Conservation (phyloP, 2,113 vertebrate genomes). For the Prunella fulvescens region DNA sequence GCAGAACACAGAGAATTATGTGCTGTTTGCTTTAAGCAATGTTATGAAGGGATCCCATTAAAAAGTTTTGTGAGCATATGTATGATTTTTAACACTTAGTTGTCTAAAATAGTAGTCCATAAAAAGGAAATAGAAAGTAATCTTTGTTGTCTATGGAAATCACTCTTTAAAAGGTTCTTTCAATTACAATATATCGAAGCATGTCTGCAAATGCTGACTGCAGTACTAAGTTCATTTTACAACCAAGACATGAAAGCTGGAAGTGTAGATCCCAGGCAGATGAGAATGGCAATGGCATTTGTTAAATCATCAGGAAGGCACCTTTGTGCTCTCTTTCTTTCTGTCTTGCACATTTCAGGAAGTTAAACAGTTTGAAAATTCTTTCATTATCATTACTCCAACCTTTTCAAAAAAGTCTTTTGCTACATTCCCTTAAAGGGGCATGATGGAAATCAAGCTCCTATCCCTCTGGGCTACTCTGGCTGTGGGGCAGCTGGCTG, state of each 20-base stretch:
- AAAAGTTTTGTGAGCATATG: not conserved
- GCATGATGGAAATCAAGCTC: not conserved
- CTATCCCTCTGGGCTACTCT: accelerated
- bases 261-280: not conserved
- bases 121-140: not conserved
- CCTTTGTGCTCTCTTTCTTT: not conserved
- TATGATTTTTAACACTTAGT: not conserved
- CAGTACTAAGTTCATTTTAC: slow-evolving; percentile 5
- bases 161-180: not conserved
- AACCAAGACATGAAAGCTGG: not conserved
- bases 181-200: not conserved
- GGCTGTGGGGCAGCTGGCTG: not conserved
- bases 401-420: not conserved
- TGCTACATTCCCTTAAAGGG: accelerated
- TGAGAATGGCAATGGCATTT: not conserved
- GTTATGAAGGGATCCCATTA: not conserved
- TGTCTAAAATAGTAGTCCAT: not conserved
- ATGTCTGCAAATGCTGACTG: not conserved
- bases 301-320: not conserved
- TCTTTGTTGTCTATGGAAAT: slow-evolving; percentile 3
- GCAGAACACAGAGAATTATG: not conserved
- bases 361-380: not conserved
- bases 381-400: not conserved
- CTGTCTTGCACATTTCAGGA: not conserved
- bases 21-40: not conserved